phyloP scores from a whole-genome alignment of 2,888 invertebrate species.

The Carterocephalus palaemon region DNA sequence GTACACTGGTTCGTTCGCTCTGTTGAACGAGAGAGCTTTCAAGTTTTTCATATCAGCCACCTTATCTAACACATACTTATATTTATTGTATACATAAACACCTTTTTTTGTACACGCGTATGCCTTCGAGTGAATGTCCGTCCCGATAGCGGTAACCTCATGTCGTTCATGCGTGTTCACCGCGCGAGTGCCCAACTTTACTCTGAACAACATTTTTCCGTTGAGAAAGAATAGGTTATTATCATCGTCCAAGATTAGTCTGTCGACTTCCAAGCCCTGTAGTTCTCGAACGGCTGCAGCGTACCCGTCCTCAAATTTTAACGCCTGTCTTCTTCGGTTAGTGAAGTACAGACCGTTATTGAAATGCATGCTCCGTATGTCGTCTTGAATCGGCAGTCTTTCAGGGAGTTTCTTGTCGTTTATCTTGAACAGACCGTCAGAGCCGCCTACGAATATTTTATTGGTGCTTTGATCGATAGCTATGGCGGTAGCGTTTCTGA shows the following conservation, averaged over 20 bases:
- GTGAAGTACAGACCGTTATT: constrained; percentile 57
- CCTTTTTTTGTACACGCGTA: constrained; percentile 53
- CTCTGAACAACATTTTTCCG: constrained; percentile 47
- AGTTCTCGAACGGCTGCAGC: constrained; percentile 48
- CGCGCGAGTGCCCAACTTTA: constrained; percentile 55
- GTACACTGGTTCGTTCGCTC: constrained; percentile 54
- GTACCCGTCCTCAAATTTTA: constrained; percentile 52
- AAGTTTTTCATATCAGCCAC: constrained; percentile 49
- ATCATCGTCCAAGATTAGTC: constrained; percentile 56
- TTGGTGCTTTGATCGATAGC: constrained; percentile 55
- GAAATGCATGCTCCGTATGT: constrained; percentile 50
- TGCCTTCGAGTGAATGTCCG: constrained; percentile 48
- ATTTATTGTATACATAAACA: constrained; percentile 60
- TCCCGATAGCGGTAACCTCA: constrained; percentile 43
- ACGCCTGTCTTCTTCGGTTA: constrained; percentile 50
- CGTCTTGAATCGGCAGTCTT: constrained; percentile 53
- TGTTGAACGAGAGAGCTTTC: constrained; percentile 54
- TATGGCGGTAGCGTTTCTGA: constrained; percentile 60
- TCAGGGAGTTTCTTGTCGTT: constrained; percentile 51
- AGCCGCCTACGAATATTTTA: constrained; percentile 56
- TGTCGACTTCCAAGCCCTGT: constrained; percentile 45
- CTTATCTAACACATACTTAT: constrained; percentile 61
- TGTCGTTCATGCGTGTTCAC: constrained; percentile 54
- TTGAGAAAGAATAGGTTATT: constrained; percentile 57
- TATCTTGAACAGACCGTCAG: constrained; percentile 56